Evolutionary conservation across 2,113 vertebrate species (phyloP), one percentile per base, ranked within the genome.

Genomic region (Dunckerocampus dactyliophorus): DNA sequence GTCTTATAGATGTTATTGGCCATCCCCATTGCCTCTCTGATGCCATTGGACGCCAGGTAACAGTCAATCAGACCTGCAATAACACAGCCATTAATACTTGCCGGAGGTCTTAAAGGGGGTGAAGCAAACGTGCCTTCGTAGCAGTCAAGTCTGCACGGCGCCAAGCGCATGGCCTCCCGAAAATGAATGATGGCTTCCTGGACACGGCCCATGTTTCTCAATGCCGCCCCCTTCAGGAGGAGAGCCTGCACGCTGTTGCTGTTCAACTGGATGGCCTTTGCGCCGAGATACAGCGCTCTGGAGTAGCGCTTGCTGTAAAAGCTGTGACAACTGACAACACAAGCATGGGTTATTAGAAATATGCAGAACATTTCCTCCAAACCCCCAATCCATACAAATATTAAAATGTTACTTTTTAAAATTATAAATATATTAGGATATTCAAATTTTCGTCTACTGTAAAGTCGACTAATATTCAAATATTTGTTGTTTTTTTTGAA

Each of bases 171-270:
- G 4, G 97, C 96, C 82, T 99, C 97, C 0, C 96, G 91, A 69
- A 99, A 98, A 63, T 99, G 97, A 58, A 99, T 98, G 75, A 99
- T 98, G 39, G 97, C 97, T 63, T 99, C 97, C 71, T 99, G 97
- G 21, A 99, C 95, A 0, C 95, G 86, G 11, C 95, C 95, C 96
- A 99, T 98, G 64, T 98, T 98, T 56, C 95, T 89, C 13, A 99
- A 91, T 0, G 97, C 97, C 0, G 96, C 95, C 65, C 95, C 97
- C 61, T 99, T 99, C 71, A 99, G 91, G 24, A 99, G 91, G 28
- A 98, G 88, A 1, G 96, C 96, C 43, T 98, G 97, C 0, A 99
- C 97, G 0, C 96, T 99, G 76, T 97, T 98, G 64, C 97, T 98
- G 75, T 98, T 99, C 50, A 99, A 90, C 86, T 99, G 97, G 80